phyloP scores from a whole-genome alignment of 2,888 invertebrate genomes.

The Drosophila crucigera region DNA sequence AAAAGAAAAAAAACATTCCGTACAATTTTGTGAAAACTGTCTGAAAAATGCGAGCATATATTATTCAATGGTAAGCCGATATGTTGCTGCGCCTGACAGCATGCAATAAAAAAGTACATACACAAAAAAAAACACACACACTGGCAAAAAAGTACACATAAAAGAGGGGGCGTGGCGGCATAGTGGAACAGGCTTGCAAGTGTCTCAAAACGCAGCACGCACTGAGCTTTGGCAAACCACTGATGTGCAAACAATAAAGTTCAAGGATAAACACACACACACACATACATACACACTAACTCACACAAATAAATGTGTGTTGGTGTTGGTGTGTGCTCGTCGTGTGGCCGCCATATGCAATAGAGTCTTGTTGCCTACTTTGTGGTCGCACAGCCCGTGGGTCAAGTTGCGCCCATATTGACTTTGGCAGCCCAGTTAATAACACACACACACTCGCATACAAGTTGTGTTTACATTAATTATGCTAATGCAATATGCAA shows the following conservation, averaged over 20 bases:
- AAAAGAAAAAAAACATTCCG: constrained; percentile 48
- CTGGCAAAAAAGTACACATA: constrained; percentile 25
- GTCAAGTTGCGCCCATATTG: constrained; percentile 68
- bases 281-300: constrained; percentile 5
- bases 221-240: constrained; percentile 68
- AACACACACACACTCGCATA: constrained; percentile 23
- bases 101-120: constrained; percentile 65
- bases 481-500: constrained; percentile 73
- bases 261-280: constrained; percentile 67
- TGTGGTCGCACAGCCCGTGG: constrained; percentile 61
- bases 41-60: constrained; percentile 69
- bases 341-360: constrained; percentile 34
- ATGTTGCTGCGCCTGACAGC: constrained; percentile 76
- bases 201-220: constrained; percentile 67
- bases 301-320: not conserved
- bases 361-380: constrained; percentile 68
- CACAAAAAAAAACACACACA: constrained; percentile 15
- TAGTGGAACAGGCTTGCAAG: constrained; percentile 51
- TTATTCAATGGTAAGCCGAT: constrained; percentile 76
- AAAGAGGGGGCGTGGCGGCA: constrained; percentile 41
- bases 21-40: constrained; percentile 69
- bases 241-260: constrained; percentile 82
- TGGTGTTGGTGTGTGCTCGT: constrained; percentile 24
- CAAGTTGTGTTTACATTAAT: constrained; percentile 63
- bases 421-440: constrained; percentile 65